Evolutionary conservation across 2,113 vertebrate genomes (phyloP).

Genomic region (Erythrocercus mccallii): DNA sequence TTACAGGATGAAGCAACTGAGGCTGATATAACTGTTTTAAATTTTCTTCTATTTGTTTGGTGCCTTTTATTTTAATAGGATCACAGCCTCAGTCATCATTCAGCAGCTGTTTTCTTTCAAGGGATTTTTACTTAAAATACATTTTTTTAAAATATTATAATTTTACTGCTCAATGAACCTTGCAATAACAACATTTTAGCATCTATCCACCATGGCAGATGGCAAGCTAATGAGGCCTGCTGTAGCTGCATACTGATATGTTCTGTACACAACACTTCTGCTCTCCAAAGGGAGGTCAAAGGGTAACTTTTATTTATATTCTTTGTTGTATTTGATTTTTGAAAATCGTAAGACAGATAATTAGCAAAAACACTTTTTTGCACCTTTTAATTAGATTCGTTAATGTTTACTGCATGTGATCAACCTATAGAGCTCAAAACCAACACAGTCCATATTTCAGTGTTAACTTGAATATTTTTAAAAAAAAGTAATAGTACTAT

Average conservation of each 20-base stretch:
- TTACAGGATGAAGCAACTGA: background rate
- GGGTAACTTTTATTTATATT: slow-evolving; percentile 68
- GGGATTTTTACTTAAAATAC: slow-evolving; percentile 62
- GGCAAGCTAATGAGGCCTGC: slow-evolving; percentile 84
- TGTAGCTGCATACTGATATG: slow-evolving; percentile 76
- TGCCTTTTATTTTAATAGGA: slow-evolving; percentile 22
- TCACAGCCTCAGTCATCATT: slow-evolving; percentile 29
- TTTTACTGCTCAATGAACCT: slow-evolving; percentile 84
- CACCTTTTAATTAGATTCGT: slow-evolving; percentile 37
- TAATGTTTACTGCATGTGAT: slow-evolving; percentile 9
- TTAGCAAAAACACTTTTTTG: slow-evolving; percentile 29
- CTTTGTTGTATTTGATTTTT: slow-evolving; percentile 25
- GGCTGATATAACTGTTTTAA: background rate
- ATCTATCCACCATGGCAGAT: slow-evolving; percentile 81
- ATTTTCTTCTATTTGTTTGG: background rate
- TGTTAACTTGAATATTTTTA: background rate
- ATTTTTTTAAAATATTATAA: slow-evolving; percentile 67
- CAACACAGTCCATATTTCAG: background rate
- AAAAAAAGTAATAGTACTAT: background rate
- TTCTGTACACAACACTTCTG: slow-evolving; percentile 50
- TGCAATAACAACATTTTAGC: slow-evolving; percentile 82
- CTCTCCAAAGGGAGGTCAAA: slow-evolving; percentile 67
- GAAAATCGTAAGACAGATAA: slow-evolving; percentile 53
- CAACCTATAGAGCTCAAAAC: background rate
- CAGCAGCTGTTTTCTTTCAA: slow-evolving; percentile 58